These are phyloP conservation scores for Cuculus canorus DNA, from an alignment of 2,797 vertebrate genomes.

Conservation along the genomic window DNA sequence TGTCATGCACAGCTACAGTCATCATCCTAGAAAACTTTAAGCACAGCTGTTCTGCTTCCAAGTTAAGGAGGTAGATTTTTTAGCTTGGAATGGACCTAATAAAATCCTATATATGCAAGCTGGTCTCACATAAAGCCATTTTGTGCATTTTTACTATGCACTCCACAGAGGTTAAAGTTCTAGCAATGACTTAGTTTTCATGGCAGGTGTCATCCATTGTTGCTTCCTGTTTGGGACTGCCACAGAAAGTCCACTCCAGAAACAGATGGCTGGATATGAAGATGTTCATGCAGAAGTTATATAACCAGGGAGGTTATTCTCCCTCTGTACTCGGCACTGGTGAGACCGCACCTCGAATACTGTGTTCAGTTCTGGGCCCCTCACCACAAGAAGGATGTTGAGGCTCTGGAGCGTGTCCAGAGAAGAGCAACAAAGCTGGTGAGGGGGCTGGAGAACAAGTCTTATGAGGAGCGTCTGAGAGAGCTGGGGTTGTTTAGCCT, in stretches of 20 bases:
- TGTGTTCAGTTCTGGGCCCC: too few relatives aligned
- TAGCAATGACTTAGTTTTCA: not conserved
- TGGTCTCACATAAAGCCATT: not conserved
- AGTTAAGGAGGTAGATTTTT: not conserved
- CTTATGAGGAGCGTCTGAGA: too few relatives aligned
- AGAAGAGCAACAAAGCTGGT: too few relatives aligned
- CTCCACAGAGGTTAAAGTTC: not conserved
- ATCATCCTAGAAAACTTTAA: not conserved
- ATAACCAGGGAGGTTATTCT: too few relatives aligned
- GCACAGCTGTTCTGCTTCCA: not conserved
- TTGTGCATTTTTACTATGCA: not conserved
- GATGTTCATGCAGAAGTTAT: not conserved
- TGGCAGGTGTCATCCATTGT: not conserved
- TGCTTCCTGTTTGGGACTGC: not conserved
- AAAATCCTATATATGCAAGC: not conserved
- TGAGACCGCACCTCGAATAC: too few relatives aligned
- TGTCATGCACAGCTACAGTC: not conserved
- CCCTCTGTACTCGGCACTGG: too few relatives aligned
- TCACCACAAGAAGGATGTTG: too few relatives aligned
- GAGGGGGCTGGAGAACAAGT: too few relatives aligned
- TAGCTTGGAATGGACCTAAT: not conserved
- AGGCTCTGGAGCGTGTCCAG: too few relatives aligned
- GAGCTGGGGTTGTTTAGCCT: too few relatives aligned
- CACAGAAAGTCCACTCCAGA: not conserved
- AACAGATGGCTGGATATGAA: not conserved